Evolutionary conservation across 2,797 vertebrate species (phyloP).

Genomic region (Eospalax fontanierii): DNA sequence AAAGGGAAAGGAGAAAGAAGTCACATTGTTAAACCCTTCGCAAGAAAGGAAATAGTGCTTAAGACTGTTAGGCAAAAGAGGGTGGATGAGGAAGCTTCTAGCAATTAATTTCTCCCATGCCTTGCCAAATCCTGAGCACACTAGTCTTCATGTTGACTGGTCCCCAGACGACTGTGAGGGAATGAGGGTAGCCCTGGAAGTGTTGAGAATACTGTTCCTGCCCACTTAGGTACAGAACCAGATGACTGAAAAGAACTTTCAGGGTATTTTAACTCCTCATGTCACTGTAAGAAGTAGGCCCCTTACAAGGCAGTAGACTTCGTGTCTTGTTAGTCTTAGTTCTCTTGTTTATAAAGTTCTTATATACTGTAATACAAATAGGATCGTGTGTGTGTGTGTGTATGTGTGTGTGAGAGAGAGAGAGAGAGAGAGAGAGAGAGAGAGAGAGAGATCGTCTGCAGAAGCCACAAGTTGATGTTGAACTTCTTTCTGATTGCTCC

Average conservation of each 20-base stretch:
- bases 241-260: not conserved
- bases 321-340: not conserved
- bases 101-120: accelerated
- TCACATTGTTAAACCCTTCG: constrained; percentile 11
- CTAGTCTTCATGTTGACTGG: not conserved
- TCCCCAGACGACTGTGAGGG: no score
- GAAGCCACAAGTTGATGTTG: not conserved
- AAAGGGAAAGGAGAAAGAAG: not conserved
- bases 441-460: no score
- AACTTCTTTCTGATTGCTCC: not conserved
- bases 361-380: not conserved
- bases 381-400: no score
- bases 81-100: not conserved
- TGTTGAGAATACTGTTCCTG: not conserved
- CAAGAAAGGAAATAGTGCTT: not conserved
- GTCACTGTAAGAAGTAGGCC: not conserved
- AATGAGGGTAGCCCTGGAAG: not conserved
- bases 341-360: not conserved
- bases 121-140: accelerated
- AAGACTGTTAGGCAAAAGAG: not conserved
- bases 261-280: not conserved
- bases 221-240: no score
- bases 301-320: not conserved
- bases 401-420: not conserved
- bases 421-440: no score